Evolutionary conservation across 2,797 vertebrate species (phyloP).

Genomic region (Paguma larvata): DNA sequence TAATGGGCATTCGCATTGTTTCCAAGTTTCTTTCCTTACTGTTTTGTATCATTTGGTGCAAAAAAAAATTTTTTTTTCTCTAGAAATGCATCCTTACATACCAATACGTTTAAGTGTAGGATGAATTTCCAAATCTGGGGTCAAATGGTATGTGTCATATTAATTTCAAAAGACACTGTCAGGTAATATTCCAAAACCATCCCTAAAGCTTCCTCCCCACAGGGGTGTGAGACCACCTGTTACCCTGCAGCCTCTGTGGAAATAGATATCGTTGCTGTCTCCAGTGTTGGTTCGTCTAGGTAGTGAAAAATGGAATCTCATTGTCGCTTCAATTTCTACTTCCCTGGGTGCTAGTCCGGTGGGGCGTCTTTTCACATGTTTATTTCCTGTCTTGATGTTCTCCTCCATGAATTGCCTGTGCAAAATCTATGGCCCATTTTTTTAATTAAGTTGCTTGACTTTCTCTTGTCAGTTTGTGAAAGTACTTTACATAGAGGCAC

Average conservation of each 20-base stretch:
- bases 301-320: neutral
- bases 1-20: neutral
- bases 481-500: neutral
- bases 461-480: neutral
- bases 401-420: neutral
- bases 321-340: neutral
- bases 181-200: neutral
- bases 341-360: neutral
- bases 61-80: neutral
- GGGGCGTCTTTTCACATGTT: neutral
- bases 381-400: neutral
- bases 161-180: conserved; percentile 14
- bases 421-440: neutral
- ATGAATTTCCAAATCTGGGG: neutral
- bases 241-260: neutral
- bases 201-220: neutral
- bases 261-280: neutral
- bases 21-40: neutral
- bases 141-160: neutral
- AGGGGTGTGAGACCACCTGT: neutral
- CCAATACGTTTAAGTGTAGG: neutral
- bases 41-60: neutral
- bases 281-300: neutral
- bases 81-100: neutral
- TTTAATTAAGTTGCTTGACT: neutral